These are phyloP conservation scores for Mellilla xanthometata DNA, from an alignment of 2,888 invertebrate species.

Conservation along the genomic window DNA sequence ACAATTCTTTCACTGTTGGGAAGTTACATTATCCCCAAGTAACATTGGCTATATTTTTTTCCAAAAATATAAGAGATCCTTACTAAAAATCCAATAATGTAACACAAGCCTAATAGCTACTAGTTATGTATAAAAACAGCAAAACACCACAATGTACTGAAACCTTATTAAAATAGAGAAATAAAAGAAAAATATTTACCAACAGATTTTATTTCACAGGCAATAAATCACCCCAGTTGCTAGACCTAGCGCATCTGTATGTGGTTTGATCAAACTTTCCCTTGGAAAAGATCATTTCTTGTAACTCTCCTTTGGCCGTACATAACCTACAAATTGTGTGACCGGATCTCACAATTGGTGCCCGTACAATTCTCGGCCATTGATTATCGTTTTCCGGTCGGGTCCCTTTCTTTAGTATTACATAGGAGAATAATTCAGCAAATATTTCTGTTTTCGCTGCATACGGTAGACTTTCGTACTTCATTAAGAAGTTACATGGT, in stretches of 20 bases:
- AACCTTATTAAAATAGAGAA: too few relatives aligned
- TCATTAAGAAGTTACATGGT: conserved; percentile 90
- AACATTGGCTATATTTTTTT: too few relatives aligned
- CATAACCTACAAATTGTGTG: conserved; percentile 92
- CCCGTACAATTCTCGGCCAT: conserved; percentile 92
- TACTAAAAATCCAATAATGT: too few relatives aligned
- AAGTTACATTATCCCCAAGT: too few relatives aligned
- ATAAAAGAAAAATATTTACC: not conserved
- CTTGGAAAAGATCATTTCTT: conserved; percentile 90
- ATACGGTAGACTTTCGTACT: conserved; percentile 82
- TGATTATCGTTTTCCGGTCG: conserved; percentile 73
- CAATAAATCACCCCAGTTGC: conserved; percentile 91
- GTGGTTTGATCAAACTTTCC: conserved; percentile 89
- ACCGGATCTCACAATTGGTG: conserved; percentile 85
- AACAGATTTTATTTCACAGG: conserved; percentile 81
- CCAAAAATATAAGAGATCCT: too few relatives aligned
- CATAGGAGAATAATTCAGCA: conserved; percentile 88
- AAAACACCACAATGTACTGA: too few relatives aligned
- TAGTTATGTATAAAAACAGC: too few relatives aligned
- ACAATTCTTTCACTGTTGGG: too few relatives aligned
- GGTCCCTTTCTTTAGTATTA: conserved; percentile 90
- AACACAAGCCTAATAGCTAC: too few relatives aligned
- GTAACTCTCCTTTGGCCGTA: conserved; percentile 86
- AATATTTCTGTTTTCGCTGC: conserved; percentile 61
- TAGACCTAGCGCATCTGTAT: conserved; percentile 88